These are phyloP conservation scores for Tiliacea citrago DNA, from an alignment of 2,888 invertebrate species.

Conservation along the genomic window DNA sequence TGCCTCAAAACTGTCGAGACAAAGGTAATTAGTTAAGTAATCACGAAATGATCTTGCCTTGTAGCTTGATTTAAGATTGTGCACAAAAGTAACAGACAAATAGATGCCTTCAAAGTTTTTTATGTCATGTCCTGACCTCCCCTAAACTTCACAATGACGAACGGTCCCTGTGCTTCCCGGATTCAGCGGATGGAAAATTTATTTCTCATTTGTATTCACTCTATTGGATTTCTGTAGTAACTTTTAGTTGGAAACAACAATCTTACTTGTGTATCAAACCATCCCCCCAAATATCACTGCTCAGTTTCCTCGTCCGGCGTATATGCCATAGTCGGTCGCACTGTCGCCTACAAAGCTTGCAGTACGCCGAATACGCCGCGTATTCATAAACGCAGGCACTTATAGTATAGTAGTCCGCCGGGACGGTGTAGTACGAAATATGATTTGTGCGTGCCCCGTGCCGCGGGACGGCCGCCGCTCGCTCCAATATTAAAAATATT, in stretches of 20 bases:
- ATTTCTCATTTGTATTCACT: neutral
- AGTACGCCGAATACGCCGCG: slow-evolving; percentile 18
- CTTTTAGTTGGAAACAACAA: neutral
- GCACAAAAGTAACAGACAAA: neutral
- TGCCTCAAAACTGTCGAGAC: neutral
- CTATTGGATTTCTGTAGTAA: neutral
- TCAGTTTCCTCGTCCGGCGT: slow-evolving; percentile 7
- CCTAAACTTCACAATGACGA: neutral
- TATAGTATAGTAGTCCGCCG: slow-evolving; percentile 37
- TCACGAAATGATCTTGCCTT: neutral
- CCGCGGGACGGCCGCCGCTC: slow-evolving; percentile 33
- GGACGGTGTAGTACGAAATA: slow-evolving; percentile 55
- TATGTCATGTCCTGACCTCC: neutral
- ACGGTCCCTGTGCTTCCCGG: neutral
- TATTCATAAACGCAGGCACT: slow-evolving; percentile 34
- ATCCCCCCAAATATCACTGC: neutral
- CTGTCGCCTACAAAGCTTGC: slow-evolving; percentile 7
- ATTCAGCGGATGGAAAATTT: neutral
- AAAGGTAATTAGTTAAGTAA: too few species aligned
- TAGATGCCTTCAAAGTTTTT: too few species aligned
- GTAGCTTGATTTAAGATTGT: neutral
- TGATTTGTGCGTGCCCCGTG: slow-evolving; percentile 64
- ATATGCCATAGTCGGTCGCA: slow-evolving; percentile 2
- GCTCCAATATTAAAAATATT: neutral
- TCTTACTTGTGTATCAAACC: slow-evolving; percentile 2